These are phyloP conservation scores for Petrocephalus zakoni DNA, from an alignment of 2,113 vertebrate genomes.

Conservation along the genomic window DNA sequence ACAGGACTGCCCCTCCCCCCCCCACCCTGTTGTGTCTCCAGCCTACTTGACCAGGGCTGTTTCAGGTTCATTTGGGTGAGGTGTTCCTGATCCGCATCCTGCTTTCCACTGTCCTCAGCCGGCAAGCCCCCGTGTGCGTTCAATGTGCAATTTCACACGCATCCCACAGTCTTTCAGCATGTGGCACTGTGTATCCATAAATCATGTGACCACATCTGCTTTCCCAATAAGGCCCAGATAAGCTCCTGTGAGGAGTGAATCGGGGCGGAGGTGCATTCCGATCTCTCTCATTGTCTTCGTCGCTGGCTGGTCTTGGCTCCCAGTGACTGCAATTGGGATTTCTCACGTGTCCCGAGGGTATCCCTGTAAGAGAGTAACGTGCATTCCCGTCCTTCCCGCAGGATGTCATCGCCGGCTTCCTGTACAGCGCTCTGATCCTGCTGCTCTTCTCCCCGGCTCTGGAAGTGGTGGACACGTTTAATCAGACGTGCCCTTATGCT, in stretches of 20 bases:
- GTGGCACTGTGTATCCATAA: neutral
- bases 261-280: neutral
- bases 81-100: no score
- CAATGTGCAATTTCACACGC: neutral
- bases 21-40: no score
- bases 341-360: neutral
- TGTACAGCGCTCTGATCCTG: slow-evolving; percentile 82
- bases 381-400: slow-evolving; percentile 46
- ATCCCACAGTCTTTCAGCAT: neutral
- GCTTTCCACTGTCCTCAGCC: no score
- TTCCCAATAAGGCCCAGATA: neutral
- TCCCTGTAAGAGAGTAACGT: neutral
- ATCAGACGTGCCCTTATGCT: slow-evolving; percentile 72
- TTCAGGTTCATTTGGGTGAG: no score
- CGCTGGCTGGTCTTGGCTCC: neutral
- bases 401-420: slow-evolving; percentile 84
- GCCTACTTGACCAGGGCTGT: no score
- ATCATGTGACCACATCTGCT: neutral
- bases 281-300: neutral
- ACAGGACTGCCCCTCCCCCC: no score
- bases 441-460: slow-evolving; percentile 74
- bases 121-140: neutral
- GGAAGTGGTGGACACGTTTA: slow-evolving; percentile 82
- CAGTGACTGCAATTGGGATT: neutral
- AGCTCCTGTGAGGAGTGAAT: neutral